phyloP scores from a whole-genome alignment of 1,140 invertebrate genomes.

The Bombus consobrinus region DNA sequence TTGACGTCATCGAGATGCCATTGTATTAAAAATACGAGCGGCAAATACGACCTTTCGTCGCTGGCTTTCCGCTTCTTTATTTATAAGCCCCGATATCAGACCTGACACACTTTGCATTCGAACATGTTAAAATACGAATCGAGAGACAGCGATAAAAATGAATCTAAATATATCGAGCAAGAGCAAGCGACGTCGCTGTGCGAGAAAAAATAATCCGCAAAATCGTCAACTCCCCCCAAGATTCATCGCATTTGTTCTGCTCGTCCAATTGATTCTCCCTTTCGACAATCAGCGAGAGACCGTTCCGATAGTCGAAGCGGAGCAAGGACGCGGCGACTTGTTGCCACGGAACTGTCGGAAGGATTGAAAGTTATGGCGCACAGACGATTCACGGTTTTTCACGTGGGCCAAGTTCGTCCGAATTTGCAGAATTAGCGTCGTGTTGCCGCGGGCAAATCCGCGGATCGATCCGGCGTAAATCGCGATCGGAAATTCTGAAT shows the following conservation, averaged over 20 bases:
- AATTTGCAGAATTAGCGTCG: neutral
- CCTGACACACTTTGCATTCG: conserved; percentile 36
- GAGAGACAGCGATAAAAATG: conserved; percentile 34
- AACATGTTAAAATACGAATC: conserved; percentile 22
- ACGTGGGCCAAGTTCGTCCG: neutral
- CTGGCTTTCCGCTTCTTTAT: conserved; percentile 40
- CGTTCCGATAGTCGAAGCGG: neutral
- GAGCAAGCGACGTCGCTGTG: too few relatives aligned
- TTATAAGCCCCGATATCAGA: conserved; percentile 30
- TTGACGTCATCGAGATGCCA: conserved; percentile 33
- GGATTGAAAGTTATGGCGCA: neutral
- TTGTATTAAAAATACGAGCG: conserved; percentile 53
- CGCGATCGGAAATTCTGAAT: conserved; percentile 35
- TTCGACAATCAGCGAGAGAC: neutral
- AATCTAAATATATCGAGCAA: neutral
- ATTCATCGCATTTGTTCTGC: neutral
- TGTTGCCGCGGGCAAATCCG: conserved; percentile 3
- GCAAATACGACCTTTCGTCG: conserved; percentile 19
- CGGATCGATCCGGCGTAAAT: conserved; percentile 39
- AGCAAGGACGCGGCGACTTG: conserved; percentile 6
- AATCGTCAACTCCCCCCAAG: neutral
- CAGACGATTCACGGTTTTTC: neutral
- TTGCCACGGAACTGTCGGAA: neutral
- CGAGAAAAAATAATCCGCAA: neutral
- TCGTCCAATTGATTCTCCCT: neutral